A percentile compares a stretch with the other conserved stretches of the same genome.
Conservation (phyloP, 1,140 invertebrate genomes). For the Ceratina calcarata region DNA sequence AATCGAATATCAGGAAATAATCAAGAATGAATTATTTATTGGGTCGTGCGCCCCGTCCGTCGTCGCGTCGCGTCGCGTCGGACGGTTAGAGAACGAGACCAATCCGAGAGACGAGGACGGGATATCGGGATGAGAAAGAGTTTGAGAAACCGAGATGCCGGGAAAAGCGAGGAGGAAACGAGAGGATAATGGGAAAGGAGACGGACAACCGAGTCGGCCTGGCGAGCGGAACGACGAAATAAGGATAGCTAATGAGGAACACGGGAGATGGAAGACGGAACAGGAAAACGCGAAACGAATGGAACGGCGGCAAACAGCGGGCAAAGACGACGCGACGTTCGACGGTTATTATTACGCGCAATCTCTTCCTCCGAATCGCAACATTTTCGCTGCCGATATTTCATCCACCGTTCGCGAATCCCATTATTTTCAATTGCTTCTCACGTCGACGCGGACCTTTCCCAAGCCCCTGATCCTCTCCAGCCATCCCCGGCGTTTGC, state of each 20-base stretch:
- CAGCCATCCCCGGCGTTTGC: neutral
- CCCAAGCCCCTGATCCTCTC: neutral
- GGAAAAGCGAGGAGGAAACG: neutral
- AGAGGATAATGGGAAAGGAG: neutral
- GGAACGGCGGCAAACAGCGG: neutral
- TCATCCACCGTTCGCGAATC: conserved; percentile 41
- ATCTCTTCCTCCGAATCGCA: conserved; percentile 54
- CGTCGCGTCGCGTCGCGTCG: neutral
- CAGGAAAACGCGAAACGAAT: neutral
- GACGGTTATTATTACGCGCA: conserved; percentile 49
- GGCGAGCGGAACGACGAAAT: neutral
- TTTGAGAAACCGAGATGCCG: too few species aligned
- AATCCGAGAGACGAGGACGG: neutral
- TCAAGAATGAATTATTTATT: conserved; percentile 62
- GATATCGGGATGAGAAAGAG: neutral
- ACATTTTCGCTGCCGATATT: conserved; percentile 44
- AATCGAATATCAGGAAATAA: conserved; percentile 58
- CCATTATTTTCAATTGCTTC: conserved; percentile 55
- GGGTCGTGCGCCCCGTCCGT: conserved; percentile 23
- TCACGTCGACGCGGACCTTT: conserved; percentile 22
- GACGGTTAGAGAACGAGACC: neutral
- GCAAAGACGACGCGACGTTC: conserved; percentile 9
- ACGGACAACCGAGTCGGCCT: neutral
- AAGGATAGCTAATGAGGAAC: neutral
- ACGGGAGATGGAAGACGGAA: neutral